These are phyloP conservation scores for Cichlasoma orientale DNA, from an alignment of 2,797 vertebrate genomes.

Conservation along the genomic window DNA sequence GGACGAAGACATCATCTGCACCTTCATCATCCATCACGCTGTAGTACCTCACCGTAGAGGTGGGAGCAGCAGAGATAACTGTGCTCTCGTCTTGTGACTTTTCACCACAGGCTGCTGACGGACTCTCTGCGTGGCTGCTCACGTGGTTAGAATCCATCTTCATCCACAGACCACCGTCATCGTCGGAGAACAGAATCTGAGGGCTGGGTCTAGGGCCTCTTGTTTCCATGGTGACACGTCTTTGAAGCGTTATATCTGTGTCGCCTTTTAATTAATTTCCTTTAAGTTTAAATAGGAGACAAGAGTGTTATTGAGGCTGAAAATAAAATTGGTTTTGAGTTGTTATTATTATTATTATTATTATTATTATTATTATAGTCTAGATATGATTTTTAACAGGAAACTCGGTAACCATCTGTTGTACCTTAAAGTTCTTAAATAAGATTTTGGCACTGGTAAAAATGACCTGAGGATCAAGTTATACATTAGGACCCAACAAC, in stretches of 20 bases:
- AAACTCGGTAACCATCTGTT: neutral
- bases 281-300: conserved; percentile 15
- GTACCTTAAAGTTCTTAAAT: neutral
- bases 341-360: neutral
- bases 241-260: conserved; percentile 1
- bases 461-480: neutral
- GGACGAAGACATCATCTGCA: conserved; percentile 46
- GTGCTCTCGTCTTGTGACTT: neutral
- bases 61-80: neutral
- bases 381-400: neutral
- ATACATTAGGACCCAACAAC: neutral
- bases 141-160: conserved; percentile 32
- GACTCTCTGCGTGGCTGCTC: neutral
- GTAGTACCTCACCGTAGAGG: conserved; percentile 12
- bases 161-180: conserved; percentile 42
- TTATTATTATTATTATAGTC: neutral
- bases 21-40: conserved; percentile 49
- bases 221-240: conserved; percentile 33
- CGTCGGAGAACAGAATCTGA: conserved; percentile 15
- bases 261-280: neutral
- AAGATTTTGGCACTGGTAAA: neutral
- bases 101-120: neutral
- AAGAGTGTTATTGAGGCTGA: neutral
- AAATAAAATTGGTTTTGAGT: neutral
- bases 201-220: neutral